These are phyloP conservation scores for Rhorus exstirpatorius DNA, from an alignment of 2,888 invertebrate genomes.

Conservation along the genomic window DNA sequence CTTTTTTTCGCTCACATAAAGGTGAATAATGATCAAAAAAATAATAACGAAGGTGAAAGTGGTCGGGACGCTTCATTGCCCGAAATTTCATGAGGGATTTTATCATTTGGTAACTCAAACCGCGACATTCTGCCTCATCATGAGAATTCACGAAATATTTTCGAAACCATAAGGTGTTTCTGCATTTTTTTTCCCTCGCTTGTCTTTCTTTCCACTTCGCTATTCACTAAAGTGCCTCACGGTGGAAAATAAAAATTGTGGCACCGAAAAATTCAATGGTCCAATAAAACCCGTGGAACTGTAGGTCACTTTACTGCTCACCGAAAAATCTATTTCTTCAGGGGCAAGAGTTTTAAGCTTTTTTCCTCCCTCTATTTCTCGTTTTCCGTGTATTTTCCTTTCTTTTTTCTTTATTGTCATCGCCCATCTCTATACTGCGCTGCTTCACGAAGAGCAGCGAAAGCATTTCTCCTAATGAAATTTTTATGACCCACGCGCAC, in stretches of 20 bases:
- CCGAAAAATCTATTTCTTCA: slow-evolving; percentile 41
- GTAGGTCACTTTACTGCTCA: slow-evolving; percentile 55
- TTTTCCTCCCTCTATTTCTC: slow-evolving; percentile 12
- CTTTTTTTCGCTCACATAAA: background rate
- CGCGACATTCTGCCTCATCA: background rate
- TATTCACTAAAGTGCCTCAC: background rate
- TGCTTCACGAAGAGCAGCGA: slow-evolving; percentile 47
- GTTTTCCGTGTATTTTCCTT: slow-evolving; percentile 4
- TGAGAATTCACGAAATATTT: slow-evolving; percentile 22
- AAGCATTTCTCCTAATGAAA: slow-evolving; percentile 64
- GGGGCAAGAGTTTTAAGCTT: slow-evolving; percentile 8
- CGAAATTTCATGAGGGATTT: slow-evolving; percentile 25
- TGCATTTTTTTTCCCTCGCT: background rate
- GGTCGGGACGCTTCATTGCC: background rate
- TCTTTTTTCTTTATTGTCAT: slow-evolving; percentile 23
- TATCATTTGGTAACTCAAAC: background rate
- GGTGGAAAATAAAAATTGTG: slow-evolving; percentile 35
- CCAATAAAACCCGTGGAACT: slow-evolving; percentile 50
- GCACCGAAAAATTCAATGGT: slow-evolving; percentile 35
- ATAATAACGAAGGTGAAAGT: background rate
- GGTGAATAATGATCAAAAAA: background rate
- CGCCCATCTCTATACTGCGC: background rate
- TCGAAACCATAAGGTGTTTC: slow-evolving; percentile 1
- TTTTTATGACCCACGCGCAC: slow-evolving; percentile 60
- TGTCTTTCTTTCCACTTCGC: background rate